Conservation (phyloP, 2,888 invertebrate species). For the Dynastes grantii region DNA sequence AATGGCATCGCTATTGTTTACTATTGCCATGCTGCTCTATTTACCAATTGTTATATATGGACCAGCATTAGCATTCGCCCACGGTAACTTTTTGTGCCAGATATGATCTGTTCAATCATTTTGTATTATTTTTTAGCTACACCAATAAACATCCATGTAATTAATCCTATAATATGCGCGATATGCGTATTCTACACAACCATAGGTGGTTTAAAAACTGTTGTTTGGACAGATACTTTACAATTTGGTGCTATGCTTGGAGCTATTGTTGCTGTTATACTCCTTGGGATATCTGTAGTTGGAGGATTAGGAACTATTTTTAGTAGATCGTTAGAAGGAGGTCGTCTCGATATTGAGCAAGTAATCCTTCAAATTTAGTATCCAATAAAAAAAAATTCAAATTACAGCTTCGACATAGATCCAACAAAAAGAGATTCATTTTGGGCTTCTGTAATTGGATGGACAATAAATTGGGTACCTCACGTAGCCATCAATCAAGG, state of each 20-base stretch:
- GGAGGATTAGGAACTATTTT: slow-evolving; percentile 76
- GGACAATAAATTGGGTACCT: slow-evolving; percentile 71
- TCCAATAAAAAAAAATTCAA: not conserved
- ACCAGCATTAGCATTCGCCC: slow-evolving; percentile 80
- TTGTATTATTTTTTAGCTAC: slow-evolving; percentile 73
- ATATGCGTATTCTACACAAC: slow-evolving; percentile 83
- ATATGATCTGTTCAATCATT: too few relatives aligned
- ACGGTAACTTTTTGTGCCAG: slow-evolving; percentile 70
- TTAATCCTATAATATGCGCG: slow-evolving; percentile 78
- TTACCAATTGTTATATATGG: slow-evolving; percentile 81
- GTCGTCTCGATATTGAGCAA: slow-evolving; percentile 72
- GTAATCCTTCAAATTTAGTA: not conserved
- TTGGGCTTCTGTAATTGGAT: slow-evolving; percentile 75
- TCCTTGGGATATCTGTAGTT: slow-evolving; percentile 72
- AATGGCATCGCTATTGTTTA: slow-evolving; percentile 75
- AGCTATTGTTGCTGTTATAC: slow-evolving; percentile 72
- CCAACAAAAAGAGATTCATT: slow-evolving; percentile 76
- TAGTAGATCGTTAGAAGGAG: slow-evolving; percentile 73
- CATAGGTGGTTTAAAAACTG: slow-evolving; percentile 77
- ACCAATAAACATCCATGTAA: slow-evolving; percentile 71
- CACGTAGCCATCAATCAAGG: slow-evolving; percentile 75
- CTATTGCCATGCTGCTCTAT: slow-evolving; percentile 74
- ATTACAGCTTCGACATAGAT: slow-evolving; percentile 75
- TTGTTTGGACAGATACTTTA: slow-evolving; percentile 75
- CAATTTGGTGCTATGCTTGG: slow-evolving; percentile 74